phyloP scores from a whole-genome alignment of 1,140 invertebrate species.

The Hylyphantes graminicola region DNA sequence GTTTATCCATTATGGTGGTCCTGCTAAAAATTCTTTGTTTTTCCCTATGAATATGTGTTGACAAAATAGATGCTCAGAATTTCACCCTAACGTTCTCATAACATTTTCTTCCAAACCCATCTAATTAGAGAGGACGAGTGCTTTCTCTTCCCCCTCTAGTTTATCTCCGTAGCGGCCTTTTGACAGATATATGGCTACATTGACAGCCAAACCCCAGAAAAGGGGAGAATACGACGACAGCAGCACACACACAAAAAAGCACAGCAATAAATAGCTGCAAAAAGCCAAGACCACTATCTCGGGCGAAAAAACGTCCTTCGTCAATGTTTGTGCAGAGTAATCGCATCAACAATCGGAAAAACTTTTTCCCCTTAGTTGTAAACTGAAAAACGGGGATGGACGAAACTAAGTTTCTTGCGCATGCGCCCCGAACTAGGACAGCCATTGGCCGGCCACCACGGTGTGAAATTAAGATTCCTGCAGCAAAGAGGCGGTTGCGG shows the following conservation, averaged over 20 bases:
- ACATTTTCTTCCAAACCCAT: no score
- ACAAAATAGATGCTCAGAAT: no score
- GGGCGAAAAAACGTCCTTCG: slow-evolving; percentile 36
- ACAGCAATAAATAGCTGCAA: slow-evolving; percentile 20
- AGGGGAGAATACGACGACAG: neutral
- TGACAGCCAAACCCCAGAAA: no score
- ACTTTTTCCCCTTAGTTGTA: slow-evolving; percentile 26
- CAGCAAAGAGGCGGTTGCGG: slow-evolving; percentile 21
- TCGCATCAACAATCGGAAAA: slow-evolving; percentile 32
- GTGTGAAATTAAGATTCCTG: slow-evolving; percentile 47
- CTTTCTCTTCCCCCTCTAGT: no score
- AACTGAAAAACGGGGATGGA: slow-evolving; percentile 21
- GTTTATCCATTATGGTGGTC: no score
- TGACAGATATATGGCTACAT: no score
- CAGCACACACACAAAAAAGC: neutral
- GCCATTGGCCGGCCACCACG: slow-evolving; percentile 41
- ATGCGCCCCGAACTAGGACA: slow-evolving; percentile 50
- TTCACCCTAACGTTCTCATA: no score
- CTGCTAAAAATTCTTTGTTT: no score
- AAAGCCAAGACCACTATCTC: slow-evolving; percentile 30
- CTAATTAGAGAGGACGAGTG: no score
- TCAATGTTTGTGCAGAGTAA: slow-evolving; percentile 22
- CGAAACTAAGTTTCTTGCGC: slow-evolving; percentile 7
- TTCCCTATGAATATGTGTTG: no score
- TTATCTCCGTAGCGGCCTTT: no score